Evolutionary conservation across 2,888 invertebrate genomes (phyloP), one percentile per base, ranked within the genome.

Genomic region (Acrobasis repandana): DNA sequence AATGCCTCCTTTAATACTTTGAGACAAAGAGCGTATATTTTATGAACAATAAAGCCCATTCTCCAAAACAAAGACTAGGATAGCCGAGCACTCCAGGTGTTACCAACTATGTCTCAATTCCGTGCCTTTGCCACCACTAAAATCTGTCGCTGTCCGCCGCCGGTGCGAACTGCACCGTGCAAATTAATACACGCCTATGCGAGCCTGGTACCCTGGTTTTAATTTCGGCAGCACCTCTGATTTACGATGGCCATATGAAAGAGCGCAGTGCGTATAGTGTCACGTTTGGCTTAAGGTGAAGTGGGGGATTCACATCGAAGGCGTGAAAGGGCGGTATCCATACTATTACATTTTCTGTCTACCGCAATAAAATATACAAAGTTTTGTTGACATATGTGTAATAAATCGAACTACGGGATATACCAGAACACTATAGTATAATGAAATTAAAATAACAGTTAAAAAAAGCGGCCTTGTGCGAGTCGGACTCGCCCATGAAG

Each of bases 191-290:
- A 49, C 58, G 65, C 62, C 64, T 63, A 62, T 65, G 62, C 38
- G 34, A 79, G 77, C 83, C 76, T 75, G 72, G 72, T 73, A 75
- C 76, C 70, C 79, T 77, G 80, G 77, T 88, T 90, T 89, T 88
- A 89, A 89, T 90, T 88, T 88, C 80, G 79, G 80, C 76, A 77
- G 80, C 80, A 76, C 79, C 79, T 72, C 80, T 90, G 88, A 90
- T 90, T 88, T 88, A 90, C 82, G 85, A 80, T 79, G 80, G 80
- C 84, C 83, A 80, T 86, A 83, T 85, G 83, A 82, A 83, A 85
- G 86, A 85, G 79, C 74, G 76, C 76, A 73, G 79, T 84, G 85
- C 83, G 83, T 85, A 77, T 72, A 72, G 67, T 80, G 77, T 81
- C 77, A 78, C 81, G 77, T 78, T 70, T 66, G 80, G 80, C 69